Percentiles rank a stretch among this genome's conserved stretches.
Evolutionary conservation across 2,113 vertebrate species (phyloP).

Genomic region (Malurus cyaneus): DNA sequence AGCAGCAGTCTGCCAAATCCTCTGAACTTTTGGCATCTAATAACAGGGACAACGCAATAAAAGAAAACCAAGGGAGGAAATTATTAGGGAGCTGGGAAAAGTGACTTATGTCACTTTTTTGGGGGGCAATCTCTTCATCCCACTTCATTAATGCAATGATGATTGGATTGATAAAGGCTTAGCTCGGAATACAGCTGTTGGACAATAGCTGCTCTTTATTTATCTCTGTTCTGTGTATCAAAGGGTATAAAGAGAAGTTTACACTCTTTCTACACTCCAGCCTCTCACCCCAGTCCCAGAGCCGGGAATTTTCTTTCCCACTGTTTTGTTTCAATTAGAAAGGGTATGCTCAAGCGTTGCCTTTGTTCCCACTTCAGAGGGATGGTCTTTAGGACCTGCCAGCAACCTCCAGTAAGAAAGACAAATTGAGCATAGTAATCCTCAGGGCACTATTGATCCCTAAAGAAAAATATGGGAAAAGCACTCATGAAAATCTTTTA

Average conservation of each 20-base stretch:
- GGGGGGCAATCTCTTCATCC: slow-evolving; percentile 14
- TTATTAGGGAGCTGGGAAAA: slow-evolving; percentile 35
- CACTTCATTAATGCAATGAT: slow-evolving; percentile 6
- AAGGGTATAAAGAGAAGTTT: slow-evolving; percentile 16
- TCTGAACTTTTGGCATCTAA: slow-evolving; percentile 46
- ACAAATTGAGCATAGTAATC: background rate
- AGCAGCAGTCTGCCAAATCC: slow-evolving; percentile 59
- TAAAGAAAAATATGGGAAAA: slow-evolving; percentile 7
- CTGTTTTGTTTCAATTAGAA: slow-evolving; percentile 44
- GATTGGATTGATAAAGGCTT: slow-evolving; percentile 25
- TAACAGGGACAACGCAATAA: background rate
- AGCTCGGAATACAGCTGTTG: slow-evolving; percentile 3
- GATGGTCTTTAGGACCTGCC: background rate
- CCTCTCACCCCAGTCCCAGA: slow-evolving; percentile 15
- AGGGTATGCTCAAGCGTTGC: slow-evolving; percentile 1
- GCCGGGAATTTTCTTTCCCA: slow-evolving; percentile 34
- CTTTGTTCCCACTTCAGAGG: slow-evolving; percentile 52
- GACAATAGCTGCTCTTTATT: slow-evolving; percentile 39
- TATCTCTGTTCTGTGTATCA: slow-evolving; percentile 4
- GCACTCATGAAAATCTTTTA: background rate
- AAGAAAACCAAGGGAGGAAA: slow-evolving; percentile 54
- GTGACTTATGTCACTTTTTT: slow-evolving; percentile 23
- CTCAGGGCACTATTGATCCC: background rate
- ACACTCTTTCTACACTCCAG: slow-evolving; percentile 33
- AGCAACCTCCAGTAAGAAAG: slow-evolving; percentile 10